Conservation (phyloP, 2,888 invertebrate species). For the Morpho achilles region DNA sequence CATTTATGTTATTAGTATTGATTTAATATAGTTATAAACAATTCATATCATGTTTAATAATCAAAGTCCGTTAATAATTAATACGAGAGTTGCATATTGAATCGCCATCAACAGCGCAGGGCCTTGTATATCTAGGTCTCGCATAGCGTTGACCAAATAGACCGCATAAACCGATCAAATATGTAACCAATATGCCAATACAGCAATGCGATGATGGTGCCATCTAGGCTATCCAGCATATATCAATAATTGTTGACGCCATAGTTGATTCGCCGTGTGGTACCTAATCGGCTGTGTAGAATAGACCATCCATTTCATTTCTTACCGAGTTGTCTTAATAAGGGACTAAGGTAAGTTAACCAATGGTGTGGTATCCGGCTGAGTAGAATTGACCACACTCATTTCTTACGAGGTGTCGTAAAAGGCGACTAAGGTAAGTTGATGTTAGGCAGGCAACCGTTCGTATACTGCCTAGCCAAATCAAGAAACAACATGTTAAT, state of each 20-base stretch:
- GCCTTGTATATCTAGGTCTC: constrained; percentile 32
- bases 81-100: constrained; percentile 22
- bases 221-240: not conserved
- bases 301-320: no score
- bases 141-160: constrained; percentile 34
- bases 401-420: no score
- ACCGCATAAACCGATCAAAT: constrained; percentile 34
- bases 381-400: no score
- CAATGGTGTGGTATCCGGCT: no score
- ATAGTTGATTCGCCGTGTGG: no score
- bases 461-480: no score
- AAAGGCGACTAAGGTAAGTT: no score
- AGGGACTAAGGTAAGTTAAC: no score
- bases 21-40: not conserved
- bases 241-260: constrained; percentile 1
- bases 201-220: constrained; percentile 5
- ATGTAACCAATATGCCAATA: constrained; percentile 28
- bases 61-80: constrained; percentile 12
- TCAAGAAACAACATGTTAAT: no score
- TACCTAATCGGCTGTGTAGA: no score
- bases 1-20: no score
- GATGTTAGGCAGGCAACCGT: not conserved
- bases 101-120: constrained; percentile 26
- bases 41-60: constrained; percentile 16
- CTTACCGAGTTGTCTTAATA: no score